These are phyloP conservation scores for Heptranchias perlo DNA, from an alignment of 2,113 vertebrate species.

Conservation along the genomic window DNA sequence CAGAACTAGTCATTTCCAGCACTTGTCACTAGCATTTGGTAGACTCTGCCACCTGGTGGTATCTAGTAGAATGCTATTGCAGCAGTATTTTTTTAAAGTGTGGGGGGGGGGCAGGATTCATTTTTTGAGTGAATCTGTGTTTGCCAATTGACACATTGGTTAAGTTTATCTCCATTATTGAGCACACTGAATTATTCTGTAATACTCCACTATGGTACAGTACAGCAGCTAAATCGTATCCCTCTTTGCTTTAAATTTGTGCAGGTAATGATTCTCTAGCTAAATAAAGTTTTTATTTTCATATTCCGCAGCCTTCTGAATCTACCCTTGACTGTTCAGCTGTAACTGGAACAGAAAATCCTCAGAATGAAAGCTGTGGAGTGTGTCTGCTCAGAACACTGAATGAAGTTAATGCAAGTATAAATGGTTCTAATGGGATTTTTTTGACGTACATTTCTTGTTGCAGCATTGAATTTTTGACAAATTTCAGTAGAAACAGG, in stretches of 20 bases:
- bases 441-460: not conserved
- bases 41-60: not conserved
- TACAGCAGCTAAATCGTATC: not conserved
- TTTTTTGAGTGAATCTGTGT: too few species aligned
- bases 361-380: not conserved
- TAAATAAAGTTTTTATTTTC: not conserved
- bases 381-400: not conserved
- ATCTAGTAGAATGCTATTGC: not conserved
- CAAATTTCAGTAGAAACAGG: not conserved
- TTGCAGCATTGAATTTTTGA: not conserved
- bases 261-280: not conserved
- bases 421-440: not conserved
- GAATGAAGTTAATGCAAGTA: constrained; percentile 8
- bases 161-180: not conserved
- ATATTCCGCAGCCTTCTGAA: constrained; percentile 7
- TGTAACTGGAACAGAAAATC: not conserved
- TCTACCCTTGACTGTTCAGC: not conserved
- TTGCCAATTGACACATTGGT: not conserved
- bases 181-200: not conserved
- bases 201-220: not conserved
- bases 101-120: not conserved
- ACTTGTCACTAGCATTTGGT: not conserved
- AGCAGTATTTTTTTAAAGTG: not conserved
- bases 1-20: not conserved
- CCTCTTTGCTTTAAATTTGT: not conserved